phyloP scores from a whole-genome alignment of 2,113 vertebrate species.

The Mormyrus lacerda region DNA sequence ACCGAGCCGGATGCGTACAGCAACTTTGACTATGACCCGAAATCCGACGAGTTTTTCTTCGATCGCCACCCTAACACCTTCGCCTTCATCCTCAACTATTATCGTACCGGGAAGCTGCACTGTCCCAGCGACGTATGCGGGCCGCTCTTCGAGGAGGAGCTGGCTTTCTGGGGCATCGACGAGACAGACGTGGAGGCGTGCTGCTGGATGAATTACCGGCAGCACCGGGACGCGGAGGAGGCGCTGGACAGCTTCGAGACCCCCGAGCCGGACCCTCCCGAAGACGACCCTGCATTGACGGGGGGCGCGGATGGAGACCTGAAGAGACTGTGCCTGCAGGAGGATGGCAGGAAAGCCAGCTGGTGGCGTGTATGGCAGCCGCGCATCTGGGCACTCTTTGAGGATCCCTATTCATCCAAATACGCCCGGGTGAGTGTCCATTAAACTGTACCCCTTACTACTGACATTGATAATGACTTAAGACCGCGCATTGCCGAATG shows the following conservation, averaged over 20 bases:
- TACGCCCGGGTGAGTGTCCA: conserved; percentile 81
- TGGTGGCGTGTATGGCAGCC: conserved; percentile 83
- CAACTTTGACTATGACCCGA: conserved; percentile 78
- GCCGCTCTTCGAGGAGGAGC: conserved; percentile 95
- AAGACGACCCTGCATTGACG: conserved; percentile 71
- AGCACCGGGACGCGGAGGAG: conserved; percentile 92
- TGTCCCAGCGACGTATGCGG: conserved; percentile 93
- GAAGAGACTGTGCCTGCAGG: conserved; percentile 69
- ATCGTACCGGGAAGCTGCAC: conserved; percentile 95
- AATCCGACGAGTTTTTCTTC: conserved; percentile 91
- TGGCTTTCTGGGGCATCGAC: conserved; percentile 95
- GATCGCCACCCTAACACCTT: conserved; percentile 93
- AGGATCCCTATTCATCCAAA: conserved; percentile 94
- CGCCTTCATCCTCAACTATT: conserved; percentile 95
- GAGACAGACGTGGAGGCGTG: conserved; percentile 98
- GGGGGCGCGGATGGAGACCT: conserved; percentile 72
- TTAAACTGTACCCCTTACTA: neutral
- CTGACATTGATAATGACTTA: neutral
- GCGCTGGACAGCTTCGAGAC: conserved; percentile 92
- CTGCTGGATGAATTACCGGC: conserved; percentile 99
- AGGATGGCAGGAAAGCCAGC: conserved; percentile 58
- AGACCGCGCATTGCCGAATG: neutral
- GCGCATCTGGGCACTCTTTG: conserved; percentile 88
- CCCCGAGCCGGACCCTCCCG: conserved; percentile 65
- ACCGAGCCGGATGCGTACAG: conserved; percentile 86